Percentiles rank a stretch among this genome's conserved stretches.
These are phyloP conservation scores for Monopterus albus DNA, from an alignment of 2,113 vertebrate species.

Conservation along the genomic window DNA sequence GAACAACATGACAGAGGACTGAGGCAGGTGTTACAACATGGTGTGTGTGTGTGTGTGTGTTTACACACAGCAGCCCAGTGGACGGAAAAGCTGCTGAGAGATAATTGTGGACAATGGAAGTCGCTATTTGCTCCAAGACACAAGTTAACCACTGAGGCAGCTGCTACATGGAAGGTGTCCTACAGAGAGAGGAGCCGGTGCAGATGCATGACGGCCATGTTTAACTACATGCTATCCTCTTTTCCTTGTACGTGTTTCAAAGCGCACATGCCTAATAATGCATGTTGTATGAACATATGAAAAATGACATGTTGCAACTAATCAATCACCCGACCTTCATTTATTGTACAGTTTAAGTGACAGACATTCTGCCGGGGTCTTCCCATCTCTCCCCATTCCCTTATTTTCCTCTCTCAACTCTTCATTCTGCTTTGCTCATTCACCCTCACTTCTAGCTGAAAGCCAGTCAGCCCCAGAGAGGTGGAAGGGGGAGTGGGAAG, in stretches of 20 bases:
- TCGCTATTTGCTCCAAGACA: slow-evolving; percentile 33
- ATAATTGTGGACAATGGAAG: slow-evolving; percentile 30
- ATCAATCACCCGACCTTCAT: neutral
- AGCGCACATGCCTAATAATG: slow-evolving; percentile 33
- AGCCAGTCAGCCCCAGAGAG: slow-evolving; percentile 38
- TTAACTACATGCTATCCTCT: neutral
- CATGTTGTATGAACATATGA: slow-evolving; percentile 11
- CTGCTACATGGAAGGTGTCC: slow-evolving; percentile 7
- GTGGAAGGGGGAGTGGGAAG: neutral
- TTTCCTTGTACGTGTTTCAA: neutral
- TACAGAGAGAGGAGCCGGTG: neutral
- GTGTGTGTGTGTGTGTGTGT: neutral
- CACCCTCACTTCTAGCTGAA: slow-evolving; percentile 30
- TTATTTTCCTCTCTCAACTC: slow-evolving; percentile 31
- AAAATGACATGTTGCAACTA: neutral
- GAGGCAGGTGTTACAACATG: slow-evolving; percentile 4
- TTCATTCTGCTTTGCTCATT: slow-evolving; percentile 22
- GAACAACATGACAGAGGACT: neutral
- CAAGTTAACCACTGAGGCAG: slow-evolving; percentile 22
- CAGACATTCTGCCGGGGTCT: slow-evolving; percentile 25
- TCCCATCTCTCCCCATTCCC: slow-evolving; percentile 13
- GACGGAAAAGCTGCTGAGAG: slow-evolving; percentile 5
- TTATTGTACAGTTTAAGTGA: slow-evolving; percentile 20
- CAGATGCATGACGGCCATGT: neutral
- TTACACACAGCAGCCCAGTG: neutral